Base-by-base conservation (phyloP, 2,888 invertebrate species). In the Zaprionus bogoriensis region DNA sequence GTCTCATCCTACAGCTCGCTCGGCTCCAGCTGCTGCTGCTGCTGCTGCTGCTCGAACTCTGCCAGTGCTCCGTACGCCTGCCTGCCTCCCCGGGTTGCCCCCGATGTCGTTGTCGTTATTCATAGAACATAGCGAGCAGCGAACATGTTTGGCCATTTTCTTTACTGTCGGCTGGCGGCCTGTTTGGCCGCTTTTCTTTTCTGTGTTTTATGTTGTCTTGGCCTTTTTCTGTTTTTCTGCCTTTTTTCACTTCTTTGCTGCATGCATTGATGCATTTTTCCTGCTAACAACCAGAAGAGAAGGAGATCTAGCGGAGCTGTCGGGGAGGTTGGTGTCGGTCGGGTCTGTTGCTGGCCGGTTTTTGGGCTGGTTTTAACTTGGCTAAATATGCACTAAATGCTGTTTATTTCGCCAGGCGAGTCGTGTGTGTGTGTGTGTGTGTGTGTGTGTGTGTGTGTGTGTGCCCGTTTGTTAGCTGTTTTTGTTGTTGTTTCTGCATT, bases 211-310 rank as follows among this genome's bases (percentile, higher is more conserved):
- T 63, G 70, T 61, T 58, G 70, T 74, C 78, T 72, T 79, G 68
- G 68, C 68, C 66, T 72, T 84, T 82, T 78, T 44, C 44, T 38
- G 58, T 48, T 60, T 36, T 14, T 10, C 10, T 30, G 62, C 46
- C 55, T 68, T 41, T 20, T 51, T 32, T 63, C 19, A 27, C 48
- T 53, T 36, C 46, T 62, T 64, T 67, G 47, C 77, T 60, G 74
- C 75, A 71, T 70, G 80, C 87, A 78, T 77, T 82, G 87, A 87
- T 87, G 82, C 87, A 84, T 80, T 82, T 87, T 87, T 84, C 86
- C 87, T 80, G 84, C 81, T 77, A 67, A 75, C 78, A 70, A 79
- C 69, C 77, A 78, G 62, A 80, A 68, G 72, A 58, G 66, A 61
- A 44, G 44, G 17, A 39, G 25, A 27, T 17, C 20, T 45, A 25